Evolutionary conservation across 1,140 invertebrate species (phyloP).

Genomic region (Drosophila insularis): DNA sequence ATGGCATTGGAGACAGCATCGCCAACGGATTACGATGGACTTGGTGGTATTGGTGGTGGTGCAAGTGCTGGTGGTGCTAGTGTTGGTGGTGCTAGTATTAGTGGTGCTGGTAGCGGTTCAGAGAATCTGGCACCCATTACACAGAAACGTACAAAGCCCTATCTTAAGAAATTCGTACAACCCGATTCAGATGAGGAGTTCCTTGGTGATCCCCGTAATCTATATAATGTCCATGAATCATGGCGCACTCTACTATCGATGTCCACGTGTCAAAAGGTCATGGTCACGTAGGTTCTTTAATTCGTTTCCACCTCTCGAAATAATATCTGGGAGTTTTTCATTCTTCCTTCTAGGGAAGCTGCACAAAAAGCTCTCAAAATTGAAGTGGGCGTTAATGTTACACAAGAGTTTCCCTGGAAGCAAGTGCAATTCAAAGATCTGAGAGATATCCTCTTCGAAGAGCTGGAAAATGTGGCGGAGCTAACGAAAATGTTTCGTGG

Average conservation of each 20-base stretch:
- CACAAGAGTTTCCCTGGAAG: conserved; percentile 89
- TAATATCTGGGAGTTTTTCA: background rate
- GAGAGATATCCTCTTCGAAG: conserved; percentile 84
- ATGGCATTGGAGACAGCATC: background rate
- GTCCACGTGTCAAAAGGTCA: conserved; percentile 65
- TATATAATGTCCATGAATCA: conserved; percentile 65
- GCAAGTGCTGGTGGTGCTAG: too few species aligned
- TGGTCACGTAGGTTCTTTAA: conserved; percentile 59
- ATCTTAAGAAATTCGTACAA: conserved; percentile 56
- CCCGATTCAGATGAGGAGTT: conserved; percentile 63
- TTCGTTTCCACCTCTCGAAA: background rate
- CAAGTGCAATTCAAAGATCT: conserved; percentile 85
- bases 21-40: background rate
- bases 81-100: too few species aligned
- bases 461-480: conserved; percentile 82
- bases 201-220: conserved; percentile 24
- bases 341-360: conserved; percentile 17
- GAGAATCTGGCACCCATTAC: background rate
- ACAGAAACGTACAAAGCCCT: conserved; percentile 29
- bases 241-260: conserved; percentile 63
- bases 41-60: too few species aligned
- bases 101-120: background rate
- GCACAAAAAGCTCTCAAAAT: conserved; percentile 83
- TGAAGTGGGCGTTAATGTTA: conserved; percentile 85
- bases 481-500: conserved; percentile 83